Evolutionary conservation across 2,888 invertebrate species (phyloP).

Genomic region (Protodeltote pygarga): DNA sequence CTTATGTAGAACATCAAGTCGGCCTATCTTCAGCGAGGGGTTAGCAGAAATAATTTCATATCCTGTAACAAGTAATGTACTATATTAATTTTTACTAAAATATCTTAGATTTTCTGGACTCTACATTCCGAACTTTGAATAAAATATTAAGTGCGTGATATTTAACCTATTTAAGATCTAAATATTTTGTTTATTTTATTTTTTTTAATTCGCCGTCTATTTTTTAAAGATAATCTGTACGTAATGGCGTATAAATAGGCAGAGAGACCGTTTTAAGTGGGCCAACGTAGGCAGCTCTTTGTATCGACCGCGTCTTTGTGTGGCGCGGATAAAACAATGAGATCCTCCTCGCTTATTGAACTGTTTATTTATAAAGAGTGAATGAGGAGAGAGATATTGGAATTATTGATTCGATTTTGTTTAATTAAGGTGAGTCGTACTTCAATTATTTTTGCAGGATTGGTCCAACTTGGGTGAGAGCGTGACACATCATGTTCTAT

Average conservation of each 20-base stretch:
- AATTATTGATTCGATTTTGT: too few species aligned
- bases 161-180: not conserved
- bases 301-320: constrained; percentile 55
- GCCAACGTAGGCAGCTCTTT: constrained; percentile 31
- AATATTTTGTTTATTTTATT: constrained; percentile 9
- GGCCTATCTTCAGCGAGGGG: too few species aligned
- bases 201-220: constrained; percentile 6
- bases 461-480: too few species aligned
- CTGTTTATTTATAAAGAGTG: not conserved
- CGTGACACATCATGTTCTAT: too few species aligned
- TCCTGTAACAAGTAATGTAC: too few species aligned
- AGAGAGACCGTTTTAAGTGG: constrained; percentile 30
- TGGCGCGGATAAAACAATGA: constrained; percentile 53
- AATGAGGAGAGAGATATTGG: too few species aligned
- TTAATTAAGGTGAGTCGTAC: too few species aligned
- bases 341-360: constrained; percentile 4
- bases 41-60: too few species aligned
- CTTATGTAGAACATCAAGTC: too few species aligned
- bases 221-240: constrained; percentile 41
- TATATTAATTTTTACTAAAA: too few species aligned
- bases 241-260: constrained; percentile 32
- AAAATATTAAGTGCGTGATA: not conserved
- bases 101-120: not conserved
- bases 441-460: too few species aligned
- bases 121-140: too few species aligned